Percentiles rank a stretch among this genome's conserved stretches.
These are phyloP conservation scores for Drosophila mauritiana DNA, from an alignment of 1,140 invertebrate species.

Conservation along the genomic window DNA sequence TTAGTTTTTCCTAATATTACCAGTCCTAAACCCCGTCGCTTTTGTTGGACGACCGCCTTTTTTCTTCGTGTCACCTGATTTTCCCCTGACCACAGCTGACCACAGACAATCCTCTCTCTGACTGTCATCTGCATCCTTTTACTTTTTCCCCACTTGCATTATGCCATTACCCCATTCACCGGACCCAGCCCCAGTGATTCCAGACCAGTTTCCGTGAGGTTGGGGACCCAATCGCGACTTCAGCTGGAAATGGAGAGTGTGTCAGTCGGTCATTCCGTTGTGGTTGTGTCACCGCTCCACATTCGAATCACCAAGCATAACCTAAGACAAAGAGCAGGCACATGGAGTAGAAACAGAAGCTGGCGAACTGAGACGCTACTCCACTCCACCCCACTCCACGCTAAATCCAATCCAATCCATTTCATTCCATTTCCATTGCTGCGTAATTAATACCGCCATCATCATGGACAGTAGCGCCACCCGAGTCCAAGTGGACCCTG, in stretches of 20 bases:
- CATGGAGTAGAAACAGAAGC: neutral
- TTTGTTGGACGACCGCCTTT: neutral
- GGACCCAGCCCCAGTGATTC: conserved; percentile 10
- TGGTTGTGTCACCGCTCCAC: conserved; percentile 71
- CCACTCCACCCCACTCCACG: conserved; percentile 32
- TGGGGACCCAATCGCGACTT: conserved; percentile 7
- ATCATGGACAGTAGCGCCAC: conserved; percentile 15
- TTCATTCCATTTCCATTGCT: conserved; percentile 57
- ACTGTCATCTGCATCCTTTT: conserved; percentile 51
- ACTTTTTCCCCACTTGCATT: conserved; percentile 30
- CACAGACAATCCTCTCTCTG: conserved; percentile 23
- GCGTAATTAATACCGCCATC: conserved; percentile 68
- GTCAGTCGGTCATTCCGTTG: conserved; percentile 72
- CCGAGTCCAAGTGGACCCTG: conserved; percentile 34
- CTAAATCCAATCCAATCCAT: conserved; percentile 16
- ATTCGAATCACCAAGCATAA: conserved; percentile 68
- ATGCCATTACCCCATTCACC: conserved; percentile 43
- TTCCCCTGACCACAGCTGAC: conserved; percentile 25
- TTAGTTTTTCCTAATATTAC: neutral
- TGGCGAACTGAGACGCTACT: conserved; percentile 19
- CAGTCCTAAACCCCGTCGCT: neutral
- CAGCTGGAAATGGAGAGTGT: conserved; percentile 50
- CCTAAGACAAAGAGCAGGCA: conserved; percentile 58
- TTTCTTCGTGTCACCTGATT: neutral
- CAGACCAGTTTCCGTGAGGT: conserved; percentile 35